Evolutionary conservation across 1,140 invertebrate genomes (phyloP), one percentile per base, ranked within the genome.

Genomic region (Piezodorus guildinii): DNA sequence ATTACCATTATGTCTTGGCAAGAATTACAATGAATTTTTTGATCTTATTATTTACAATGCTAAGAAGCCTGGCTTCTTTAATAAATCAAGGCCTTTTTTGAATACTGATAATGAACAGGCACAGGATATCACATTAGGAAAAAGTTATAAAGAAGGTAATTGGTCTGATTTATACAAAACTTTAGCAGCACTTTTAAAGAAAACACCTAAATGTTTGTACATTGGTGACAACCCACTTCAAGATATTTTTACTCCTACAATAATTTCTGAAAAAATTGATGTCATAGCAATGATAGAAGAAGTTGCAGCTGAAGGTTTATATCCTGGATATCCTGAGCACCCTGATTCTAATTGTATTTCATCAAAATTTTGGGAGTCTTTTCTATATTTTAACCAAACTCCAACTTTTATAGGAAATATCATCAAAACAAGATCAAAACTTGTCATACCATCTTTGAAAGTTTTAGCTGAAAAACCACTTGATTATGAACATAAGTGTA

Each of bases 181-280:
- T 0, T 39, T 51, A 9, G 16, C 30, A 17, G 23, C 10, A 15
- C n/a, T 17, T 19, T 44, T 56, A 25, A 45, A 74, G 0, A 77
- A 79, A 43, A 65, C 74, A 0, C 68, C 81, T 60, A 80, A 79
- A 66, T 83, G 83, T 62, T 68, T 90, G 0, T 91, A 90, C 69
- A 73, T 91, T 67, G 88, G 88, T 0, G 88, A 91, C 72, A 89
- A 88, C 76, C 71, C 90, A 9, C 75, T 88, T 39, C 87, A 90
- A 74, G 88, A 91, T 76, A 77, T 90, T 62, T 85, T 83, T 71
- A 79, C 84, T 19, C 85, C 88, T 0, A 76, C 79, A 34, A 73
- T 74, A 43, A 75, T 77, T 68, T 74, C 72, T 3, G 71, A 77
- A 45, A 84, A 84, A 69, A 21, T 56, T 1, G 85, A 89, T 74